Conservation (phyloP, 2,888 invertebrate species). For the Hyposoter didymator region DNA sequence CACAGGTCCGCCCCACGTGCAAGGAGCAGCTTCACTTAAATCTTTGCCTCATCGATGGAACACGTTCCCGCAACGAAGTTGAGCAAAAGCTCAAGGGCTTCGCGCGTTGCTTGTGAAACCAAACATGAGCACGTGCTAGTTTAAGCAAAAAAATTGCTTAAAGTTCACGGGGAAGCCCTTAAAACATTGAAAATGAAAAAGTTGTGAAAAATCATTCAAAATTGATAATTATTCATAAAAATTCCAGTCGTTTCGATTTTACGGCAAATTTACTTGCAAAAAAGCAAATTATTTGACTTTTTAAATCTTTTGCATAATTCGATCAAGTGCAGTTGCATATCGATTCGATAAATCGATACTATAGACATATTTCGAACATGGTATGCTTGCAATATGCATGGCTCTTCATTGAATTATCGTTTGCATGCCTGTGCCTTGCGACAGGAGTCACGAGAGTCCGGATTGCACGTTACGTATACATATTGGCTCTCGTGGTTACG, state of each 20-base stretch:
- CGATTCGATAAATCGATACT: constrained; percentile 16
- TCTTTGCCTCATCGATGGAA: too few species aligned
- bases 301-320: constrained; percentile 30
- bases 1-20: too few species aligned
- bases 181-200: too few species aligned
- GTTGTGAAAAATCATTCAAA: background rate
- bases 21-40: too few species aligned
- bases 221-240: background rate
- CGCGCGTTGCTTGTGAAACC: too few species aligned
- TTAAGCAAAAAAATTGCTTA: too few species aligned
- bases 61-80: too few species aligned
- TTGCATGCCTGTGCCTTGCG: constrained; percentile 49
- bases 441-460: constrained; percentile 25
- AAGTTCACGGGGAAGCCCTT: too few species aligned
- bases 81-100: too few species aligned
- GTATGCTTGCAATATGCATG: constrained; percentile 37
- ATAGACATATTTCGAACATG: constrained; percentile 17
- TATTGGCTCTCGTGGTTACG: constrained; percentile 18
- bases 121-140: too few species aligned
- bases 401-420: constrained; percentile 65
- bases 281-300: background rate
- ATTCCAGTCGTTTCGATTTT: background rate
- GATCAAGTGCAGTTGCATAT: constrained; percentile 41
- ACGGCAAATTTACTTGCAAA: background rate
- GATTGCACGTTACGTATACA: constrained; percentile 24